phyloP scores from a whole-genome alignment of 2,888 invertebrate genomes.

The Tenthredo mesomela region DNA sequence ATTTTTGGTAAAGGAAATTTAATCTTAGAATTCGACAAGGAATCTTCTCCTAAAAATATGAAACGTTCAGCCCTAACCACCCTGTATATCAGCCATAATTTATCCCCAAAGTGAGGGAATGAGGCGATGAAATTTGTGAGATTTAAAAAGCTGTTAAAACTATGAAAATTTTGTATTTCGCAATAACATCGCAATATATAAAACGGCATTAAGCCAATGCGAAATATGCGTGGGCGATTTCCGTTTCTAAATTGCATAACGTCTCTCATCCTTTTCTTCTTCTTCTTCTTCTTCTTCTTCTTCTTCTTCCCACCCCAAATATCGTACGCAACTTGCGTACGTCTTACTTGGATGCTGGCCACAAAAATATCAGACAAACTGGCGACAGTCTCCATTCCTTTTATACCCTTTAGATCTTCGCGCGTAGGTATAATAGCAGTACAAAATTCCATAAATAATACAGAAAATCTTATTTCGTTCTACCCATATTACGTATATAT shows the following conservation, averaged over 20 bases:
- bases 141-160: neutral
- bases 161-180: neutral
- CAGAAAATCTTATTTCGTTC: neutral
- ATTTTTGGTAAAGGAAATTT: too few relatives aligned
- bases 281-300: neutral
- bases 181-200: neutral
- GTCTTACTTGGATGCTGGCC: slow-evolving; percentile 33
- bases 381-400: slow-evolving; percentile 21
- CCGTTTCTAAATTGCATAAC: neutral
- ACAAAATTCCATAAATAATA: neutral
- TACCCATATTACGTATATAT: neutral
- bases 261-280: neutral
- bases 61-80: too few relatives aligned
- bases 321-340: slow-evolving; percentile 13
- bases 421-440: neutral
- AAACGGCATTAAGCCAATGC: neutral
- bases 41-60: too few relatives aligned
- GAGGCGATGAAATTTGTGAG: neutral
- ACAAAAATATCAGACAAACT: slow-evolving; percentile 47
- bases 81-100: neutral
- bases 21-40: too few relatives aligned
- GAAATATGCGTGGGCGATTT: neutral
- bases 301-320: neutral
- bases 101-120: neutral
- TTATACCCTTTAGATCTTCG: neutral